Percentiles rank a stretch among this genome's conserved stretches.
Conservation (phyloP, 2,113 vertebrate genomes). For the Semicossyphus pulcher region DNA sequence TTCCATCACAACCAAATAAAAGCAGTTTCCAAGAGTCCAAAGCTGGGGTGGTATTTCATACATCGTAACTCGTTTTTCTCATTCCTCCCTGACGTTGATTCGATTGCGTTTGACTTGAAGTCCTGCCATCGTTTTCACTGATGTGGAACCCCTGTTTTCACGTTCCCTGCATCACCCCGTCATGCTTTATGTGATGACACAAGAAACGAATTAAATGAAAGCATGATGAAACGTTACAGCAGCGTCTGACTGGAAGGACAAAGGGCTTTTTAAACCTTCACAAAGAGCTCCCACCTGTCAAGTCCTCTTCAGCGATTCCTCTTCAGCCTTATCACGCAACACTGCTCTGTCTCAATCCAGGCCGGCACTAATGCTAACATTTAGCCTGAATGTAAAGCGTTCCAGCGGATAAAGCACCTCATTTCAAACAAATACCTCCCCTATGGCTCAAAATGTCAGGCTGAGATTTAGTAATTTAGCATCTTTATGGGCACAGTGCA, state of each 20-base stretch:
- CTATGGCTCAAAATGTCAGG: constrained; percentile 41
- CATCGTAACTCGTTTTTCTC: not conserved
- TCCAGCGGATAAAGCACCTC: constrained; percentile 22
- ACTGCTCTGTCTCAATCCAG: constrained; percentile 2
- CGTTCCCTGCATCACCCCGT: not conserved
- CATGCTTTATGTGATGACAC: not conserved
- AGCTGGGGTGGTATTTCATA: not conserved
- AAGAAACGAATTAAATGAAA: constrained; percentile 45
- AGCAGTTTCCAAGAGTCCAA: not conserved
- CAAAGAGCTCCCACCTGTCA: constrained; percentile 30
- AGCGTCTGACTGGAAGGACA: constrained; percentile 24
- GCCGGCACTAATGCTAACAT: constrained; percentile 29
- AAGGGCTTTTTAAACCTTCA: constrained; percentile 23
- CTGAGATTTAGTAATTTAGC: constrained; percentile 32
- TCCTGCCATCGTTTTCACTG: constrained; percentile 12
- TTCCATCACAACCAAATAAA: not conserved
- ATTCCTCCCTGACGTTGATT: not conserved
- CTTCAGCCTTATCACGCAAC: constrained; percentile 5
- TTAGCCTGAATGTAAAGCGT: constrained; percentile 7
- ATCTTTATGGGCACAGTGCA: constrained; percentile 16
- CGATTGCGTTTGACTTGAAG: not conserved
- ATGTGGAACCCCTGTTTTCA: constrained; percentile 4
- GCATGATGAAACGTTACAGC: constrained; percentile 54
- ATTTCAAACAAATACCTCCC: constrained; percentile 36
- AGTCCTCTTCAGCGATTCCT: constrained; percentile 12